A percentile compares a stretch with the other conserved stretches of the same genome.
These are phyloP conservation scores for Polypterus senegalus DNA, from an alignment of 2,113 vertebrate genomes.

Conservation along the genomic window DNA sequence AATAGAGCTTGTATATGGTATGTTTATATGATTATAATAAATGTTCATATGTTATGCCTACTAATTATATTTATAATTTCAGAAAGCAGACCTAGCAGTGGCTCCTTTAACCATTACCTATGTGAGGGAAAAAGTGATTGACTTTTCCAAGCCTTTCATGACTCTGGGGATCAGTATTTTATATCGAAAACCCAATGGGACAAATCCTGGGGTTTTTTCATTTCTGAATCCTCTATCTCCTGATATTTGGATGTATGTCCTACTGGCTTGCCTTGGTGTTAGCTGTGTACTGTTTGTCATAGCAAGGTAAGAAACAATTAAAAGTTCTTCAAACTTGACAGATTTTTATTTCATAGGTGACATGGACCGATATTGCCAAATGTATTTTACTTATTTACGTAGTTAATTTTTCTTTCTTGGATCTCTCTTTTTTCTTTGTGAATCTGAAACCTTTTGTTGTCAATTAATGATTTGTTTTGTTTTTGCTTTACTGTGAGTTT, in stretches of 20 bases:
- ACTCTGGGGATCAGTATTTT: slow-evolving; percentile 93
- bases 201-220: slow-evolving; percentile 92
- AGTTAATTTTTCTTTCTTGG: too few relatives aligned
- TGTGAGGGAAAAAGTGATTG: slow-evolving; percentile 91
- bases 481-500: too few relatives aligned
- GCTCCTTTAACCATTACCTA: slow-evolving; percentile 96
- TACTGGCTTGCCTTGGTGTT: slow-evolving; percentile 90
- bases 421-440: too few relatives aligned
- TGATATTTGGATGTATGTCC: slow-evolving; percentile 97
- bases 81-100: slow-evolving; percentile 94
- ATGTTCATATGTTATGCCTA: too few relatives aligned
- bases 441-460: too few relatives aligned
- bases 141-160: slow-evolving; percentile 98
- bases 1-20: too few relatives aligned
- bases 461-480: too few relatives aligned
- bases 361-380: neutral
- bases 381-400: too few relatives aligned
- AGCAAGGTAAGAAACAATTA: slow-evolving; percentile 66
- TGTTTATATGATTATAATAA: too few relatives aligned
- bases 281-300: slow-evolving; percentile 97
- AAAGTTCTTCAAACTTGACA: too few relatives aligned
- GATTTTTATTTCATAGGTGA: neutral
- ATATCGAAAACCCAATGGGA: slow-evolving; percentile 92
- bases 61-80: slow-evolving; percentile 25
- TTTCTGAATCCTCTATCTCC: slow-evolving; percentile 92